Conservation (phyloP, 2,888 invertebrate genomes). For the Apotomis betuletana region DNA sequence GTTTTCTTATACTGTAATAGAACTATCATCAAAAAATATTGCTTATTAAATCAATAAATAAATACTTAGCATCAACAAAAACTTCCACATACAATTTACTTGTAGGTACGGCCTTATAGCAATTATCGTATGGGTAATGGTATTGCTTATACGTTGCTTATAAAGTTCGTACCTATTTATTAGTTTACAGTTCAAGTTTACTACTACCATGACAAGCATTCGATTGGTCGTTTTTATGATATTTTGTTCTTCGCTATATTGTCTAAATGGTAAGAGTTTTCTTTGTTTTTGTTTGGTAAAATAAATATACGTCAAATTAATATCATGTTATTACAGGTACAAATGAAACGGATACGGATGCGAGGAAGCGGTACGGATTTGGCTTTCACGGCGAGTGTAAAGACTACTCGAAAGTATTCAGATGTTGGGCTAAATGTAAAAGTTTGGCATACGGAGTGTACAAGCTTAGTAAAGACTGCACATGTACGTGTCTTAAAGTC, state of each 20-base stretch:
- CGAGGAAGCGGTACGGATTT: constrained; percentile 67
- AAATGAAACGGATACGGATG: constrained; percentile 44
- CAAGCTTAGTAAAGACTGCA: constrained; percentile 59
- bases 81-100: no score
- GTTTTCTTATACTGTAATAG: no score
- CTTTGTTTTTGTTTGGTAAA: background rate
- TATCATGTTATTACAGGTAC: constrained; percentile 48
- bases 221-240: constrained; percentile 45
- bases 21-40: no score
- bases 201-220: constrained; percentile 39
- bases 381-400: constrained; percentile 59
- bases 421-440: constrained; percentile 70
- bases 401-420: constrained; percentile 61
- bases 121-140: no score
- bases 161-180: constrained; percentile 26
- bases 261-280: constrained; percentile 47
- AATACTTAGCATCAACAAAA: no score
- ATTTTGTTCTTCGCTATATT: constrained; percentile 45
- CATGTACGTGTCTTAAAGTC: constrained; percentile 67
- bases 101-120: no score
- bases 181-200: constrained; percentile 7
- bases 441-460: constrained; percentile 66
- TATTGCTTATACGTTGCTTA: no score
- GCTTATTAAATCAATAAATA: no score
- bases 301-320: background rate